Evolutionary conservation across 2,797 vertebrate species (phyloP), one percentile per base, ranked within the genome.

Genomic region (Hapalemur alaotrensis): DNA sequence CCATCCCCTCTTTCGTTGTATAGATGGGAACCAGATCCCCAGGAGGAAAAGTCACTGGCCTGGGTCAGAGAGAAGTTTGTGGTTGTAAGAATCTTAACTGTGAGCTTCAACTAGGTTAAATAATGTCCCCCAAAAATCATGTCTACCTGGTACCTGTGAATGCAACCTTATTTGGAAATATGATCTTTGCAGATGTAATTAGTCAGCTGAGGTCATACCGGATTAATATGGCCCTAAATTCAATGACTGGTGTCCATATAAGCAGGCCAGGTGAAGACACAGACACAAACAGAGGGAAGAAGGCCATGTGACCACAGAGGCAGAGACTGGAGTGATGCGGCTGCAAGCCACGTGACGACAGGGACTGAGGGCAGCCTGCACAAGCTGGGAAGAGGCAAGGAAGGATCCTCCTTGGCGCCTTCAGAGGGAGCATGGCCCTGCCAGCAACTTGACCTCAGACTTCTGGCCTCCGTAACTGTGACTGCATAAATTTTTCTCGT

Each of bases 361-460:
- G 38, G 76, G 4, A 23, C 0, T 1, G 25, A 13, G 0, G 0
- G 20, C 10, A 4, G 13, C 41, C 59, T 20, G 38, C 0, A 3
- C 50, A 59, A 11, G 35, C 22, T 4, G 43, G 25, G 11, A 9
- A 59, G 20, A 80, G 35, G 38, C 28, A 32, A 9, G 18, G 54
- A 17, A 69, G 30, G 17, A 11, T 10, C 38, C 70, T 48, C 50
- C 4, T 2, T 10, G 4, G 81, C 30, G 57, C 15, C 54, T 76
- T 17, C 25, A 15, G 4, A 14, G 54, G 20, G 28, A 63, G 18
- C 0, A 1, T 2, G 72, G 20, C 7, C 67, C n/a, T 14, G 0
- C 57, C 0, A 4, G 69, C 41, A 54, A 7, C 67, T 28, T 14
- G 54, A n/a, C 52, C 11, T 57, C 61, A 82, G 93, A 82, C 61